A percentile compares a stretch with the other conserved stretches of the same genome.
Conservation (phyloP, 2,113 vertebrate genomes). For the Lathamus discolor region DNA sequence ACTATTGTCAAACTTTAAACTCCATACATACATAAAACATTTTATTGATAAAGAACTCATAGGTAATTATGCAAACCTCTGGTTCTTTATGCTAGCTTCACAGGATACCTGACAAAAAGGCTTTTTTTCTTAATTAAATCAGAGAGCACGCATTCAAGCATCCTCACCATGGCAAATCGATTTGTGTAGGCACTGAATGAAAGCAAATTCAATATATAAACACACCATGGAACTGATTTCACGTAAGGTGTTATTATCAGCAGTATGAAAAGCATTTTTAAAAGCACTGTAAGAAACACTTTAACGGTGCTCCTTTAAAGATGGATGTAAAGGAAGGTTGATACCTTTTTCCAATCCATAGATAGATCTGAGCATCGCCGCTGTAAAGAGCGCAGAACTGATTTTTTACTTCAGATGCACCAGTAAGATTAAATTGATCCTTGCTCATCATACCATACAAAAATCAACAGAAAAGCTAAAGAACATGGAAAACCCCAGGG, state of each 20-base stretch:
- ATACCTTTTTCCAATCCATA: constrained; percentile 5
- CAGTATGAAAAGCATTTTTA: constrained; percentile 26
- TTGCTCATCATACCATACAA: neutral
- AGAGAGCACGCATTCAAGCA: constrained; percentile 10
- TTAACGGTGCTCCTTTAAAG: neutral
- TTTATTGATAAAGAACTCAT: neutral
- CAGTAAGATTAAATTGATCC: constrained; percentile 45
- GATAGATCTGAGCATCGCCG: neutral
- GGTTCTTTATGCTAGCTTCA: constrained; percentile 15
- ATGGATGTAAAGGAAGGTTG: neutral
- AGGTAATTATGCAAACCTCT: constrained; percentile 15
- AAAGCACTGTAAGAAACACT: constrained; percentile 7
- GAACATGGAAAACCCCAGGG: neutral
- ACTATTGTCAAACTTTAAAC: neutral
- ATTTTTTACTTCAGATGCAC: constrained; percentile 28
- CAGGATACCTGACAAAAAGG: constrained; percentile 24
- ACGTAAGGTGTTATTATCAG: neutral
- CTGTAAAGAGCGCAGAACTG: neutral
- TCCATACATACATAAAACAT: neutral
- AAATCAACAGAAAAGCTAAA: constrained; percentile 31
- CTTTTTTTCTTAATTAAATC: constrained; percentile 58
- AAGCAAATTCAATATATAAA: constrained; percentile 43
- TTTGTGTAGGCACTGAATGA: constrained; percentile 20
- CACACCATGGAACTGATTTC: constrained; percentile 15
- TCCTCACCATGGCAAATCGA: constrained; percentile 32